Percentiles rank a stretch among this genome's conserved stretches.
phyloP scores from a whole-genome alignment of 2,113 vertebrate species.

The Oenanthe oenanthe region DNA sequence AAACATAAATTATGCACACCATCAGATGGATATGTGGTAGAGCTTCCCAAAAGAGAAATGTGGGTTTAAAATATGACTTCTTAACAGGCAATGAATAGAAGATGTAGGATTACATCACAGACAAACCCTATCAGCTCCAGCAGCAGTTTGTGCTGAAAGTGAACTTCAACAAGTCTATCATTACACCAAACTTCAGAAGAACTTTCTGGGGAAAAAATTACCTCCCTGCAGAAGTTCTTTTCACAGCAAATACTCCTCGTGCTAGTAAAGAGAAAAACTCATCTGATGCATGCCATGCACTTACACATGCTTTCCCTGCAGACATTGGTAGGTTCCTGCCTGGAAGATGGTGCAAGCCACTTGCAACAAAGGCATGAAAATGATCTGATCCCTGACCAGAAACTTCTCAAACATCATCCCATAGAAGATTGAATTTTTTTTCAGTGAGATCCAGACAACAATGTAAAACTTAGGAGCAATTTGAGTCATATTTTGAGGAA shows the following conservation, averaged over 20 bases:
- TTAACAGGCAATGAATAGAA: neutral
- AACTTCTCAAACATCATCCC: neutral
- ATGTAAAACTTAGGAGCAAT: neutral
- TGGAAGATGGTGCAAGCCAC: neutral
- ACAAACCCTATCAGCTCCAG: neutral
- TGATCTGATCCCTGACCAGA: neutral
- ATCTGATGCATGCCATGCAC: neutral
- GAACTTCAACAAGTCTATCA: neutral
- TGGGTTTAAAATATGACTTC: neutral
- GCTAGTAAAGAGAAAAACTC: neutral
- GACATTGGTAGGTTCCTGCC: neutral
- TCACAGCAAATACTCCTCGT: neutral
- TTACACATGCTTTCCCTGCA: neutral
- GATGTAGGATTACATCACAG: neutral
- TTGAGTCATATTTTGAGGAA: neutral
- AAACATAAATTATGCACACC: neutral
- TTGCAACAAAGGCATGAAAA: neutral
- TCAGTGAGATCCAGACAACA: neutral
- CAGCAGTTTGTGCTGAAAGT: neutral
- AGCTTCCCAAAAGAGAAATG: neutral
- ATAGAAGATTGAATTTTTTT: fast-evolving
- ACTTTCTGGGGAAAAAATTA: neutral
- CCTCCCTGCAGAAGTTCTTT: neutral
- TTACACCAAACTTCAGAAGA: neutral
- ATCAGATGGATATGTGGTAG: neutral